phyloP scores from a whole-genome alignment of 2,888 invertebrate genomes.

The Nephrotoma appendiculata region DNA sequence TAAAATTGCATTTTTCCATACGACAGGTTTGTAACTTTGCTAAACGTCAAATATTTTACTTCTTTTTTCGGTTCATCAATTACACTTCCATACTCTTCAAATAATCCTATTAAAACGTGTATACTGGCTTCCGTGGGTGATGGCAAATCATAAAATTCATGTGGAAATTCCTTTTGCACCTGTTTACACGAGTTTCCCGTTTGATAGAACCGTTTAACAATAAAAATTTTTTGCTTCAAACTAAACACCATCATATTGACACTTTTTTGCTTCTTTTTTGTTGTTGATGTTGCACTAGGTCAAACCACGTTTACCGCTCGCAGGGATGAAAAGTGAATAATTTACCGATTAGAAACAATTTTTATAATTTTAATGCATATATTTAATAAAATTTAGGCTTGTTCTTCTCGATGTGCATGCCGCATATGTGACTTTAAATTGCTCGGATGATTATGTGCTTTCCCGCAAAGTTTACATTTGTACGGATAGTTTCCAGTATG shows the following conservation, averaged over 20 bases:
- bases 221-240: conserved; percentile 2
- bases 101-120: neutral
- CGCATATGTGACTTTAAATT: conserved; percentile 2
- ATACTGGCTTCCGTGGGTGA: neutral
- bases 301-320: neutral
- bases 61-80: neutral
- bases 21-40: neutral
- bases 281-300: neutral
- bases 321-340: neutral
- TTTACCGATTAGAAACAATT: neutral
- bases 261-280: neutral
- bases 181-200: neutral
- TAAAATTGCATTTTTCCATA: neutral
- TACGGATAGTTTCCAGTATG: neutral
- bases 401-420: conserved; percentile 2
- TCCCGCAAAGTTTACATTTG: neutral
- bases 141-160: neutral
- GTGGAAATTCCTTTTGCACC: neutral
- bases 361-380: neutral
- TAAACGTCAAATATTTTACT: neutral
- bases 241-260: neutral
- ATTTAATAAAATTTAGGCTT: neutral
- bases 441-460: neutral
- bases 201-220: neutral
- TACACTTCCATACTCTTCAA: conserved; percentile 2